Base-by-base conservation (phyloP, 2,113 vertebrate genomes). In the Saccopteryx leptura region DNA sequence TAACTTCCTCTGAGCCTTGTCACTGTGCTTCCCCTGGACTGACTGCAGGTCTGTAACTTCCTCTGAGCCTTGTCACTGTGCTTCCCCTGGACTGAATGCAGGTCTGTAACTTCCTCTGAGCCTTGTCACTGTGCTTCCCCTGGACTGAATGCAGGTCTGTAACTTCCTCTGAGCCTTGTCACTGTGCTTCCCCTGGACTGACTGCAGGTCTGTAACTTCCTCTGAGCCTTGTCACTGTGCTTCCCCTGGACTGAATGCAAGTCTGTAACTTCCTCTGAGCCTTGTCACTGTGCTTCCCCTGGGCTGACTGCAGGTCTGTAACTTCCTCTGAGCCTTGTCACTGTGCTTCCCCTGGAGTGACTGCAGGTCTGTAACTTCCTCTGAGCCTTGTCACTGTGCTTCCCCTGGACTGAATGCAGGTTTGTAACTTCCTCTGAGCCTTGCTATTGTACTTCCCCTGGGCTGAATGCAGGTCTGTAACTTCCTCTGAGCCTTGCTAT, bases 301-400 rank as follows among this genome's bases (percentile, higher is more conserved):
- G 39, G 39, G 3, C 39, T 39, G 39, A 39, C 39, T 39, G 39
- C 63, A 7, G 31, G 74, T 69, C 9, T 21, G 0, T 61, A 18
- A 14, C n/a, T 68, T 72, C 63, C 72, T 97, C 91, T 28, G 79
- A 74, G 95, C 97, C 94, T 91, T 96, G 97, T 99, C 98, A 98
- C 99, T 98, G 39, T 39, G 39, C 39, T 39, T 39, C 39, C 39
- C 39, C 39, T 39, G 39, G 39, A 39, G 2, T 39, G 39, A 39
- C 39, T 39, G 39, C 63, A 7, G 31, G 74, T 69, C 7, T 21
- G 0, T 61, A 18, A 14, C n/a, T 68, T 72, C 63, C 72, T 97
- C 91, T 28, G 79, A 74, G 95, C 97, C 94, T 91, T 96, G 97
- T 99, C 98, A 98, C 99, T 98, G 39, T 39, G 39, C 39, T 39